These are phyloP conservation scores for Proterorhinus semilunaris DNA, from an alignment of 2,113 vertebrate species.

Conservation along the genomic window DNA sequence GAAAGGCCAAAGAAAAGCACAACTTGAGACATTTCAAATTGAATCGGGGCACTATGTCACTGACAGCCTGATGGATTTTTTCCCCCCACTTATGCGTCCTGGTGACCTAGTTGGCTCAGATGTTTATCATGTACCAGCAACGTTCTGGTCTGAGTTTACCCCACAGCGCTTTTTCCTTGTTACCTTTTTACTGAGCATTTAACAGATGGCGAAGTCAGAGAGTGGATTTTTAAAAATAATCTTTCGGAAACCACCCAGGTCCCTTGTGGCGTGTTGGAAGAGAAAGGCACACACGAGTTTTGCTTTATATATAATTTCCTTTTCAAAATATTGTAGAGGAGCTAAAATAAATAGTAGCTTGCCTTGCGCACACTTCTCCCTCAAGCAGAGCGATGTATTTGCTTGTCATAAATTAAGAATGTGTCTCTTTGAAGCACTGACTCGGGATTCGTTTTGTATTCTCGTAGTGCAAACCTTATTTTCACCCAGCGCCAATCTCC, in stretches of 20 bases:
- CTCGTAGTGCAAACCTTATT: slow-evolving; percentile 20
- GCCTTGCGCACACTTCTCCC: neutral
- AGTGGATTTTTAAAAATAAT: slow-evolving; percentile 5
- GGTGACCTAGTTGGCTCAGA: slow-evolving; percentile 62
- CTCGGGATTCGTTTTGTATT: slow-evolving; percentile 5
- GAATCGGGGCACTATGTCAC: slow-evolving; percentile 8
- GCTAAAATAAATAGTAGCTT: neutral
- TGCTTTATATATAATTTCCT: neutral
- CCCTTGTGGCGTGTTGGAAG: neutral
- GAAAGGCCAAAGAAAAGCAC: too few species aligned
- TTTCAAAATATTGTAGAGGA: neutral
- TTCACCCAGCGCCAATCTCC: slow-evolving; percentile 45
- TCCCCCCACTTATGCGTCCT: slow-evolving; percentile 36
- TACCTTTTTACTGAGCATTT: slow-evolving; percentile 52
- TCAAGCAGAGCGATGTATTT: slow-evolving; percentile 1
- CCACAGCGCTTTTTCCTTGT: slow-evolving; percentile 41
- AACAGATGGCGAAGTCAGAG: slow-evolving; percentile 47
- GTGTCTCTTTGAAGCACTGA: slow-evolving; percentile 8
- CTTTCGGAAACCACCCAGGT: neutral
- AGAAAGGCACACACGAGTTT: slow-evolving; percentile 3
- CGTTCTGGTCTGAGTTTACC: slow-evolving; percentile 50
- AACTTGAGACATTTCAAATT: neutral
- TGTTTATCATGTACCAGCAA: slow-evolving; percentile 55
- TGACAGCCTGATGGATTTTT: slow-evolving; percentile 52
- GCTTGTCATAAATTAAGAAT: slow-evolving; percentile 7